These are phyloP conservation scores for Nothobranchius kuhntae DNA, from an alignment of 2,113 vertebrate genomes.

Conservation along the genomic window DNA sequence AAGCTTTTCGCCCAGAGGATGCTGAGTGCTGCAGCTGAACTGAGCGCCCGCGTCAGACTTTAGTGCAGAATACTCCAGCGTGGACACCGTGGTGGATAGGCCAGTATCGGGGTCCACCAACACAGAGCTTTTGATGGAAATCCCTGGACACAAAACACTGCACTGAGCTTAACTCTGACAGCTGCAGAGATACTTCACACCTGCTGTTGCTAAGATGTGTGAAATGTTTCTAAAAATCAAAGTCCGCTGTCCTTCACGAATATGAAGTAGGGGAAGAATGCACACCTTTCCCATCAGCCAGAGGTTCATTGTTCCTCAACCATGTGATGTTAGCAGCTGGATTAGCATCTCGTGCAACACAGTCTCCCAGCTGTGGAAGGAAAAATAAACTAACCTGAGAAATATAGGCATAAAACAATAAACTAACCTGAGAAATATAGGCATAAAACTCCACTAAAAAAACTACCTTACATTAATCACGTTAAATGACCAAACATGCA, in stretches of 20 bases:
- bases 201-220: neutral
- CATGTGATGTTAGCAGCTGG: slow-evolving; percentile 87
- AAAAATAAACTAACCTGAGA: slow-evolving; percentile 13
- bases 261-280: neutral
- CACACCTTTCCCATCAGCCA: slow-evolving; percentile 83
- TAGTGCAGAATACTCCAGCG: slow-evolving; percentile 83
- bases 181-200: slow-evolving; percentile 5
- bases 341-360: slow-evolving; percentile 83
- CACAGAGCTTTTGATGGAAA: slow-evolving; percentile 78
- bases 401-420: slow-evolving; percentile 25
- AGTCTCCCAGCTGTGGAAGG: slow-evolving; percentile 84
- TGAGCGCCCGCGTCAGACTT: slow-evolving; percentile 84
- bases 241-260: neutral
- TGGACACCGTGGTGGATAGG: slow-evolving; percentile 83
- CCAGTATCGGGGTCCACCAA: slow-evolving; percentile 77
- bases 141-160: slow-evolving; percentile 66
- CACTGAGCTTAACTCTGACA: neutral
- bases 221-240: slow-evolving; percentile 23
- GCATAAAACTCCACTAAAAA: neutral
- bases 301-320: slow-evolving; percentile 82
- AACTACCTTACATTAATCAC: slow-evolving; percentile 1
- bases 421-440: slow-evolving; percentile 36
- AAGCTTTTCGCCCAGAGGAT: slow-evolving; percentile 72
- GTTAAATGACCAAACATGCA: slow-evolving; percentile 42
- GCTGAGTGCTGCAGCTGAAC: slow-evolving; percentile 84